These are phyloP conservation scores for Sebastes baramenuke DNA, from an alignment of 2,797 vertebrate species.

Conservation along the genomic window DNA sequence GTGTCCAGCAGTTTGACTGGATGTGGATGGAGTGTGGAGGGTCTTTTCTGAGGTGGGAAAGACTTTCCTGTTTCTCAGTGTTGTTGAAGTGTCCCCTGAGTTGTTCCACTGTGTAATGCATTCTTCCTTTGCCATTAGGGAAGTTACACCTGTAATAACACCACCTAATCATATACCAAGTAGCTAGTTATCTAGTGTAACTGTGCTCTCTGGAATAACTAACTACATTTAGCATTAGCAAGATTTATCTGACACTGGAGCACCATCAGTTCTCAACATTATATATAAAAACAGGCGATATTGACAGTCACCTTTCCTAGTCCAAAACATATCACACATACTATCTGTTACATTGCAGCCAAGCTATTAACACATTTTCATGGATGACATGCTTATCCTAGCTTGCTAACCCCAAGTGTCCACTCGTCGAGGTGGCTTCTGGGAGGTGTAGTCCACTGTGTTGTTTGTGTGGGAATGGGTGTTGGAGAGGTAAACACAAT, in stretches of 20 bases:
- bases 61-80: conserved; percentile 62
- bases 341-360: not conserved
- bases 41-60: not conserved
- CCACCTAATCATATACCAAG: not conserved
- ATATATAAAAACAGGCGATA: not conserved
- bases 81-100: conserved; percentile 26
- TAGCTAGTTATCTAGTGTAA: not conserved
- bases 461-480: fast-evolving
- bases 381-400: not conserved
- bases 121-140: conserved; percentile 75
- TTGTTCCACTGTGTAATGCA: conserved; percentile 35
- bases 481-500: conserved; percentile 2
- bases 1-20: not conserved
- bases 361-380: not conserved
- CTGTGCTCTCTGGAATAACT: not conserved
- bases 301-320: not conserved
- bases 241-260: not conserved
- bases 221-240: not conserved
- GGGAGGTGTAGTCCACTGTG: conserved; percentile 61
- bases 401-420: not conserved
- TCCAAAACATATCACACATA: not conserved
- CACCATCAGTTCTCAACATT: not conserved
- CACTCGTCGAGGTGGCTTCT: conserved; percentile 29
- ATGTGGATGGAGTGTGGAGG: not conserved
- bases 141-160: not conserved